phyloP scores from a whole-genome alignment of 1,140 invertebrate species.

The Sesamia nonagrioides region DNA sequence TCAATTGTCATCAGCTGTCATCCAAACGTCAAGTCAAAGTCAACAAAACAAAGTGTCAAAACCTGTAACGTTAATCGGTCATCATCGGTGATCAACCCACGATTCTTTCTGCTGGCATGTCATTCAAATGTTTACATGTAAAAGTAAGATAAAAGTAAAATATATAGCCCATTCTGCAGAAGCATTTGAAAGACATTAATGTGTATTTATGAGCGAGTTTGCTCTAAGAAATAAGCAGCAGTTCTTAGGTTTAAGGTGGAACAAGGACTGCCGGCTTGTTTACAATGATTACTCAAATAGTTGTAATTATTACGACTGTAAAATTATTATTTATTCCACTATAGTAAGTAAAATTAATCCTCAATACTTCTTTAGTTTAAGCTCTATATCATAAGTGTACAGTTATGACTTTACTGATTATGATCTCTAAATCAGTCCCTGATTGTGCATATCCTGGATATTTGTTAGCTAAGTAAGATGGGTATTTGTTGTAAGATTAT shows the following conservation, averaged over 20 bases:
- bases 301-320: conserved; percentile 71
- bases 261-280: conserved; percentile 35
- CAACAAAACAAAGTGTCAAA: not conserved
- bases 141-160: not conserved
- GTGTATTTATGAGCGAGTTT: not conserved
- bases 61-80: not conserved
- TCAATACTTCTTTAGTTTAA: too few relatives aligned
- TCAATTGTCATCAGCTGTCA: too few relatives aligned
- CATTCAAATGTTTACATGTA: conserved; percentile 7
- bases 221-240: not conserved
- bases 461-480: too few relatives aligned
- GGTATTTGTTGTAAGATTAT: too few relatives aligned
- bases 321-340: conserved; percentile 79
- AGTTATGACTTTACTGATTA: too few relatives aligned
- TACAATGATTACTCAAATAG: conserved; percentile 73
- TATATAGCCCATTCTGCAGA: not conserved
- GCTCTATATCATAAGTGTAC: too few relatives aligned
- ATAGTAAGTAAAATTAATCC: conserved; percentile 69
- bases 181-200: not conserved
- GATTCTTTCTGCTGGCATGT: conserved; percentile 21
- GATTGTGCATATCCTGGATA: not conserved
- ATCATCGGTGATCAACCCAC: not conserved
- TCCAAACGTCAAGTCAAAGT: not conserved
- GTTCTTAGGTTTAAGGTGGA: not conserved
- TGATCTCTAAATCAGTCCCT: too few relatives aligned